Base-by-base conservation (phyloP, 2,113 vertebrate genomes). In the Synchiropus splendidus region DNA sequence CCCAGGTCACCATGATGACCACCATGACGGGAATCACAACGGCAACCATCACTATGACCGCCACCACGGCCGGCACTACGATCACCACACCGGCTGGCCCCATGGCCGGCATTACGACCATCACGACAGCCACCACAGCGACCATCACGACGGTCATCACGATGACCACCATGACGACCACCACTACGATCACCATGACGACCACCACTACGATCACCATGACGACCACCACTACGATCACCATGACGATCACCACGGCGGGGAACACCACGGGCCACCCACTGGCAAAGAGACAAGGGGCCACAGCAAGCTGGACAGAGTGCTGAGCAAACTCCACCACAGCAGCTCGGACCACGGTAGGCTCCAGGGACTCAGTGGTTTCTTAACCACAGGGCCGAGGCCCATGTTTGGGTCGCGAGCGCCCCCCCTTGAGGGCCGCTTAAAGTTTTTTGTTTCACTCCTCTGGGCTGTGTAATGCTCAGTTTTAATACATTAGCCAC, bases 231-330 rank as follows among this genome's bases (percentile, higher is more conserved):
- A 44, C 4, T 12, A 45, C 1, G 12, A 41, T 10, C 13, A 41
- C 2, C 41, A 55, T 9, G 1, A 37, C 2, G 9, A 10, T 3
- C 18, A 41, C 21, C 39, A 42, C 6, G 27, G 42, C 0, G 8
- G 21, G 12, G 4, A 9, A 1, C 18, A 48, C 27, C 36, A 53
- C 2, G 4, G 15, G 39, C n/a, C 18, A 56, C 12, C 34, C 30
- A 49, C 18, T 39, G 41, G 51, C 30, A 81, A 81, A 39, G 72
- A 72, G 15, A 54, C 57, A 0, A 45, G 40, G 0, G 64, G 58
- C 1, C 71, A 81, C 58, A 48, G 32, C 58, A 85, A 87, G 31
- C 61, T 86, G 54, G 82, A 86, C n/a, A 54, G 75, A 0, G 72
- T 86, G 12, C 58, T 86, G 5, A 60, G 54, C 44, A 74, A 81